Base-by-base conservation (phyloP, 92 coral and sea anemone species). In the Siderastrea siderea region DNA sequence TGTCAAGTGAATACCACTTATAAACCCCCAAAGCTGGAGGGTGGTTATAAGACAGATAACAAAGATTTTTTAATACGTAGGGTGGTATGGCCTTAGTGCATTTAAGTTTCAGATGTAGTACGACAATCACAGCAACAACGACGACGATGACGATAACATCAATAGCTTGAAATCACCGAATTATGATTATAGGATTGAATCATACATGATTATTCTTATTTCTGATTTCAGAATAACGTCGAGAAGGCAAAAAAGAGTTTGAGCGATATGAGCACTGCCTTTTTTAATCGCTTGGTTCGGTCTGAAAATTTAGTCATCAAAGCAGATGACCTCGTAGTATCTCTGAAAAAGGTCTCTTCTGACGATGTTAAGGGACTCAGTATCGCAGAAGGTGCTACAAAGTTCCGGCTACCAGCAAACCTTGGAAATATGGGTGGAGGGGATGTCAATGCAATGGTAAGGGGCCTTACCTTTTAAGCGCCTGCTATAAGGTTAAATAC, bases 221-320 rank as follows among this genome's bases (percentile, higher is more conserved):
- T 19, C 26, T 2, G 7, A 10, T 49, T 54, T 14, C 59, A 83
- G 87, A 47, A 9, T 3, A 76, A 19, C 43, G 87, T 71, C 6
- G 62, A 83, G n/a, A 45, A 48, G 60, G 71, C 87, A n/a, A 51
- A 57, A 2, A 59, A 61, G 12, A 73, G 72, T 16, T 7, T 83
- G 61, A 38, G 61, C 48, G 11, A 48, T 49, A 73, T 83, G 68
- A 72, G 72, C 38, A 71, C 71, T 71, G 87, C 87, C 6, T 83
- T 83, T 47, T 73, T 73, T 49, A 70, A 38, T 16, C 87, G 87
- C 47, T 45, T 83, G 79, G 87, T 83, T n/a, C 68, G 47, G 47
- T 71, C 79, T 0, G 87, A 83, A 83, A 46, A 15, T 16, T 38
- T 83, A 49, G 71, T 61, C 2, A 51, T 83, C 8, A 71, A 57